Conservation (phyloP, 2,113 vertebrate genomes). For the Alectura lathami region DNA sequence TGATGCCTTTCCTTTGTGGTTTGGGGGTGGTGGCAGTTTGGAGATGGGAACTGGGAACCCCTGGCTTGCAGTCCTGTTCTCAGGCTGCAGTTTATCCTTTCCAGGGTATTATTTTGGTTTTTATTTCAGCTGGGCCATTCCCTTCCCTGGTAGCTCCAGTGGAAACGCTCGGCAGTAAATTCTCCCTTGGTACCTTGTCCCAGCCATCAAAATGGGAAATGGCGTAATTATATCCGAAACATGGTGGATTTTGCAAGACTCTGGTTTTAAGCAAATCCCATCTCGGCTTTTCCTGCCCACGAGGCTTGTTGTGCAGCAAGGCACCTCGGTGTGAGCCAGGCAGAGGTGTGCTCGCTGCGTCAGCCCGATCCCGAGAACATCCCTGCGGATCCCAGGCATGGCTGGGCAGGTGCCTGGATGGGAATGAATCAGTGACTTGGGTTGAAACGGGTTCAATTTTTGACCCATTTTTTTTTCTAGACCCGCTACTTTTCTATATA, state of each 20-base stretch:
- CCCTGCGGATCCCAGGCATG: background rate
- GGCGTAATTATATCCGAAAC: background rate
- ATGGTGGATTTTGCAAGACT: background rate
- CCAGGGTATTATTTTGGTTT: background rate
- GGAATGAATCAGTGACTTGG: background rate
- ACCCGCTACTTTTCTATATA: background rate
- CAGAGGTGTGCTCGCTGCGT: background rate
- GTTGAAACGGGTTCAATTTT: background rate
- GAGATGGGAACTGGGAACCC: background rate
- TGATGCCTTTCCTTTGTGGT: fast-evolving
- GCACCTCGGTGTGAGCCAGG: background rate
- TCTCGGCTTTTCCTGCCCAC: background rate
- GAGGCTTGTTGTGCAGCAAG: background rate
- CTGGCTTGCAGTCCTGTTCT: background rate
- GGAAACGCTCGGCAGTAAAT: background rate
- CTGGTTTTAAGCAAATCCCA: background rate
- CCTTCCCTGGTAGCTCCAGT: background rate
- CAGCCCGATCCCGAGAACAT: background rate
- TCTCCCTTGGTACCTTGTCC: background rate
- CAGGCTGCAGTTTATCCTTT: fast-evolving
- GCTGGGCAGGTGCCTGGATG: background rate
- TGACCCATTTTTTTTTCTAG: background rate
- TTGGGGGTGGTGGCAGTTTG: background rate
- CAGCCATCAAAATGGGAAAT: background rate
- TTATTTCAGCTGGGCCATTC: background rate